These are phyloP conservation scores for Beroe ovata DNA, from an alignment of 37 sponge, comb jelly and placozoan species.

Conservation along the genomic window DNA sequence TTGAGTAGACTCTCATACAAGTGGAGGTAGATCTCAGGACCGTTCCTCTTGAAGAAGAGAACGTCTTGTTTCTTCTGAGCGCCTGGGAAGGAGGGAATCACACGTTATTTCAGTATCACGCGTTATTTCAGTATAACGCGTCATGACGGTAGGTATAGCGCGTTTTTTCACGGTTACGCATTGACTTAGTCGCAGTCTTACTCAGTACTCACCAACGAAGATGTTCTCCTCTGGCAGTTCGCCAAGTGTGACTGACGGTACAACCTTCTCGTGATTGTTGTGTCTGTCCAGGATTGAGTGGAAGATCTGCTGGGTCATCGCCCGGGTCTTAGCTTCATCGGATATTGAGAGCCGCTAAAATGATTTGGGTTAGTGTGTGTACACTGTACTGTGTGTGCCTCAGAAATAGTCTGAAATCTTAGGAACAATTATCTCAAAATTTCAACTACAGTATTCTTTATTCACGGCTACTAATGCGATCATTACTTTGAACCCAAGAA, in stretches of 20 bases:
- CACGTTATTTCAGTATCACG: too few relatives aligned
- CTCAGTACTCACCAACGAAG: not conserved
- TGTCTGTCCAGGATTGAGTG: constrained; percentile 49
- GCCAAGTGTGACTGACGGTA: constrained; percentile 16
- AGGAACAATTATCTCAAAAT: too few relatives aligned
- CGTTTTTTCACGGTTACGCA: too few relatives aligned
- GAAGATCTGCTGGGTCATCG: constrained; percentile 53
- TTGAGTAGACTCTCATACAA: constrained; percentile 45
- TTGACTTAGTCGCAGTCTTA: not conserved
- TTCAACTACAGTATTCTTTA: too few relatives aligned
- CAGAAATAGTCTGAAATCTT: too few relatives aligned
- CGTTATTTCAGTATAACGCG: too few relatives aligned
- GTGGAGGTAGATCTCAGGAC: constrained; percentile 52
- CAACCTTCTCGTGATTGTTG: constrained; percentile 26
- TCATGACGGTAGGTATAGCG: too few relatives aligned
- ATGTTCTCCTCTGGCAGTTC: constrained; percentile 45
- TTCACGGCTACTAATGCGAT: too few relatives aligned
- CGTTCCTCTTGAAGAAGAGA: constrained; percentile 48
- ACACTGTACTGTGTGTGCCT: too few relatives aligned
- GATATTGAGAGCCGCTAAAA: constrained; percentile 33
- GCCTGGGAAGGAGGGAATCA: constrained; percentile 21
- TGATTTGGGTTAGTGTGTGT: too few relatives aligned
- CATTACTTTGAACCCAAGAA: too few relatives aligned
- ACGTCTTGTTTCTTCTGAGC: constrained; percentile 58
- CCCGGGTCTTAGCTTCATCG: not conserved